These are phyloP conservation scores for Notarius quadriscutis DNA, from an alignment of 2,113 vertebrate species.

Conservation along the genomic window DNA sequence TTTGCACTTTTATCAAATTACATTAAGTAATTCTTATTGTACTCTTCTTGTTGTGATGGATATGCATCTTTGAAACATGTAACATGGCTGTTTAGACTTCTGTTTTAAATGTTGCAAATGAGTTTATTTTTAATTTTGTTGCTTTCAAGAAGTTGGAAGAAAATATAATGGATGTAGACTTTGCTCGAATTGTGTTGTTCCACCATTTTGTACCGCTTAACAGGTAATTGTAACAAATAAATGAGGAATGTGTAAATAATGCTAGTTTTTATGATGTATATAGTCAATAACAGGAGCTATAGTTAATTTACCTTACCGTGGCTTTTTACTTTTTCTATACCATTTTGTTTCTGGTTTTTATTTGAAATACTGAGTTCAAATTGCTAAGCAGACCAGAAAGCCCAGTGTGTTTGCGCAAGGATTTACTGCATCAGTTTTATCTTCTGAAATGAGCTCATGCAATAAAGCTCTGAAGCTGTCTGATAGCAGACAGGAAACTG, in stretches of 20 bases:
- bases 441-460: conserved; percentile 4
- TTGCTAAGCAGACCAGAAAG: not conserved
- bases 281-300: not conserved
- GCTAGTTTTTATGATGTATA: not conserved
- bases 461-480: conserved; percentile 7
- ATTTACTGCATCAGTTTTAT: conserved; percentile 33
- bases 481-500: conserved; percentile 1
- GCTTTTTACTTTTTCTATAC: not conserved
- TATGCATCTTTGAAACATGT: not conserved
- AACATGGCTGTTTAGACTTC: not conserved
- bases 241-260: not conserved
- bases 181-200: not conserved
- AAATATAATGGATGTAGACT: not conserved
- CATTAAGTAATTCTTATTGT: not conserved
- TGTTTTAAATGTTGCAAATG: no score
- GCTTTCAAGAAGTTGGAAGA: not conserved
- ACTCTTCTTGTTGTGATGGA: not conserved
- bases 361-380: not conserved
- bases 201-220: no score
- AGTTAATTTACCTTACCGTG: not conserved
- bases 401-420: conserved; percentile 3
- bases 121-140: not conserved
- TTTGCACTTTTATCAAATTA: not conserved
- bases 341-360: not conserved
- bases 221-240: not conserved